Evolutionary conservation across 2,797 vertebrate species (phyloP).

Genomic region (Syndactyla subalaris): DNA sequence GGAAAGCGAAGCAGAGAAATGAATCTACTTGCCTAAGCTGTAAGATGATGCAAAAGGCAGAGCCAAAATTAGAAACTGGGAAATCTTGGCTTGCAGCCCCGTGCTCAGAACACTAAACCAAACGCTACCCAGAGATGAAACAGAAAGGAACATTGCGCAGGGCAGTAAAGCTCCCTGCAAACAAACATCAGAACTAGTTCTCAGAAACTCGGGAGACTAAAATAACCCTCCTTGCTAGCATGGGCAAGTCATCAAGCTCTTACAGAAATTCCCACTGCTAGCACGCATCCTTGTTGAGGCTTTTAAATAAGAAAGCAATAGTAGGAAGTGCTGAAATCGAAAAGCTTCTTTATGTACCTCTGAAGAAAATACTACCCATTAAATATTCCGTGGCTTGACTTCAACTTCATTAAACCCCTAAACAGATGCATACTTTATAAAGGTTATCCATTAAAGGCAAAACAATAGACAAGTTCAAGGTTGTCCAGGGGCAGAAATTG

Average conservation of each 20-base stretch:
- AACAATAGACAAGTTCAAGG: conserved; percentile 47
- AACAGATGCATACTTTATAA: conserved; percentile 32
- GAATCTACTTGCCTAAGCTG: conserved; percentile 42
- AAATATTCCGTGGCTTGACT: not conserved
- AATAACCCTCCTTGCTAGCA: conserved; percentile 6
- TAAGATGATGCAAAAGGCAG: conserved; percentile 42
- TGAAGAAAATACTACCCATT: conserved; percentile 26
- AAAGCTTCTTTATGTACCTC: not conserved
- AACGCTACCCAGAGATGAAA: conserved; percentile 4
- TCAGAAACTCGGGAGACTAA: not conserved
- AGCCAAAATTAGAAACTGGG: conserved; percentile 52
- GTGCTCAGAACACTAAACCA: not conserved
- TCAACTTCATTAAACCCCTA: conserved; percentile 30
- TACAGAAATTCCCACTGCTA: not conserved
- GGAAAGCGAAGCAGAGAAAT: conserved; percentile 44
- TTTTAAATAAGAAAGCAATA: not conserved
- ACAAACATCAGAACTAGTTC: conserved; percentile 41
- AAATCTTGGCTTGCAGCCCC: conserved; percentile 44
- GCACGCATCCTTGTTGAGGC: not conserved
- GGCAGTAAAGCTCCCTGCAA: conserved; percentile 21
- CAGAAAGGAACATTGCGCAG: not conserved
- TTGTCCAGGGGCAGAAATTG: not conserved
- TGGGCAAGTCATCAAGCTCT: not conserved
- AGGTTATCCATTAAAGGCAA: conserved; percentile 40
- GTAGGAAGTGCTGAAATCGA: conserved; percentile 10